Evolutionary conservation across 2,113 vertebrate genomes (phyloP).

Genomic region (Rhombomys opimus): DNA sequence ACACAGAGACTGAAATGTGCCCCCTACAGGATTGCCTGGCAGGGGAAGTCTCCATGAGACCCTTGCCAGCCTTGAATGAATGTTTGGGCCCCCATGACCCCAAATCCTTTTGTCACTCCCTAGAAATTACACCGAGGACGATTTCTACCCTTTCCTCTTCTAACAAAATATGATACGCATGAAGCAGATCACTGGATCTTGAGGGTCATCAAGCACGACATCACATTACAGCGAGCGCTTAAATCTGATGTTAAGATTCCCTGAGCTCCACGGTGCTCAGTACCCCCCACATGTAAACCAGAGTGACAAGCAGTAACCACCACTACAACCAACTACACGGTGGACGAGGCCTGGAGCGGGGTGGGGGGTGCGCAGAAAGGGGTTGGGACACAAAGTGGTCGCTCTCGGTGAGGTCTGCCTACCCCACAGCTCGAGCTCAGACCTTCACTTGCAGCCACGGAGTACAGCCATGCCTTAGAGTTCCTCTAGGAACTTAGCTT

Average conservation of each 20-base stretch:
- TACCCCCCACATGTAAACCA: too few species aligned
- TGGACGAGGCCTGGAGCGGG: not conserved
- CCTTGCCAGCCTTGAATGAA: not conserved
- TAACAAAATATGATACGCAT: not conserved
- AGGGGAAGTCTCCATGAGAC: not conserved
- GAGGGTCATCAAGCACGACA: not conserved
- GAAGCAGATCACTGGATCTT: not conserved
- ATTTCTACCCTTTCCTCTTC: not conserved
- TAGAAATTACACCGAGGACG: not conserved
- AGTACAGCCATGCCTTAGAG: accelerated
- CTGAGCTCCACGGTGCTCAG: not conserved
- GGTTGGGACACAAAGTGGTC: not conserved
- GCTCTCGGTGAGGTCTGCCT: not conserved
- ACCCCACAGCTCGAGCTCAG: not conserved
- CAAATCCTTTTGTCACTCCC: not conserved
- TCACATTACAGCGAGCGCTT: not conserved
- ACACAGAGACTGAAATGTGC: not conserved
- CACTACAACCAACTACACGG: not conserved
- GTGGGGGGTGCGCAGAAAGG: not conserved
- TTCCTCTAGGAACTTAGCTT: not conserved
- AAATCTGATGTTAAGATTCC: not conserved
- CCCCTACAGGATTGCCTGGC: not conserved
- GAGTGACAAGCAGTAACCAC: too few species aligned
- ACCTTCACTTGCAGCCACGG: not conserved
- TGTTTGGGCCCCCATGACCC: not conserved